Evolutionary conservation across 2,888 invertebrate genomes (phyloP), one percentile per base, ranked within the genome.

Genomic region (Calliphora vomitoria): DNA sequence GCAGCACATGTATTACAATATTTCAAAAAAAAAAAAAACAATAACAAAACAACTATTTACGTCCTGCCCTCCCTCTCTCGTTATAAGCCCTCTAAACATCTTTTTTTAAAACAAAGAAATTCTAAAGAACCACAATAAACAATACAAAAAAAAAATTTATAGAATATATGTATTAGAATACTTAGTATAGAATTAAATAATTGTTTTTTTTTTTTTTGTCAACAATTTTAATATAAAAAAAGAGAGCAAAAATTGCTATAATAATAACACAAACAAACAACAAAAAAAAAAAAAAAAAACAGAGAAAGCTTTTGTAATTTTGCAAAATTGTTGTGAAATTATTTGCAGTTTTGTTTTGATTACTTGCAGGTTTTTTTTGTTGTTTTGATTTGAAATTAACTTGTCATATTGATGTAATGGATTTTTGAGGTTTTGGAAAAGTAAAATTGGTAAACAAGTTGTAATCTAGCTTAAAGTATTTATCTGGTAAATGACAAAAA

Each of bases 261-360:
- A 18, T 13, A 55, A 25, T n/a, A 13, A 18, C 8, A 55, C 35
- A 84, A 82, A 83, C 64, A 64, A 58, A 25, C 41, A 68, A 25
- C n/a, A 25, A 25, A 25, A 25, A 1, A 25, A 25, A 25, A 25
- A 25, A 25, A 25, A 25, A 25, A 25, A 25, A 25, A 25, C 8
- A 20, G 74, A 74, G 41, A 81, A 62, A 25, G 68, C 87, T 85
- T 90, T 89, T 86, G 76, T 50, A 79, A 86, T 66, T 66, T 72
- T 18, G 25, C 53, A n/a, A 80, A 72, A 68, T 74, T 83, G 25
- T 86, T 82, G 86, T 86, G 86, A 86, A 86, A 86, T 86, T 82
- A 69, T 86, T 68, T 82, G 71, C 20, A 68, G 0, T 72, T 81
- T 71, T 78, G 62, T 72, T 82, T 82, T 85, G 44, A 64, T 78